Base-by-base conservation (phyloP, 2,797 vertebrate genomes). In the Heliangelus exortis region DNA sequence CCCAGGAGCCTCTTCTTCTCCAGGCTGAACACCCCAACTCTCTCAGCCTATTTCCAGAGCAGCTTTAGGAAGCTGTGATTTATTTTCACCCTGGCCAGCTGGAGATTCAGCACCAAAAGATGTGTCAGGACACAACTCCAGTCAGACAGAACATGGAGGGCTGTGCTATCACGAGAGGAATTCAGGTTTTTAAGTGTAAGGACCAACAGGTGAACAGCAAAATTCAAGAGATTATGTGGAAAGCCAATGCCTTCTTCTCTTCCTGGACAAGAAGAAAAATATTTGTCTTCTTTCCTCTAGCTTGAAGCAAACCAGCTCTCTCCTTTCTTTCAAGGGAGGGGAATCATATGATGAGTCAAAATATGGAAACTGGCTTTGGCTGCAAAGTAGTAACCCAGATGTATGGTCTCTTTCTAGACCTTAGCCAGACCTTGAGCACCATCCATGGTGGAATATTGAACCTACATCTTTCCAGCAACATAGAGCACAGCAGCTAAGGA, bases 11-110 rank as follows among this genome's bases (percentile, higher is more conserved):
- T 41, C 39, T 39, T 41, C 14, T 41, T 41, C 39, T 41, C 39
- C 39, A 41, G 39, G 13, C 39, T 41, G 39, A 14, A 41, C 39
- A 41, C 39, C 39, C 13, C 39, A 41, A 41, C 39, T 41, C 13
- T 41, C 39, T 41, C 39, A 41, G 39, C 39, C 39, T 41, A 14
- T 41, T 41, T 41, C 39, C 39, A 41, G 39, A 41, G 39, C 39
- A 41, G 65, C 39, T 91, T 83, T 57, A 65, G 79, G 91, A 87
- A 89, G 17, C 51, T 82, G 62, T 78, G 87, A 53, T 83, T 85
- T 91, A 19, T 59, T 91, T 87, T 87, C 54, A 74, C 43, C 31
- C 67, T 61, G 69, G 19, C n/a, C 80, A 85, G 78, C 26, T 53
- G 76, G 33, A 62, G 47, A 95, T n/a, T 33, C 53, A 33, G 3